These are phyloP conservation scores for Pachyseris speciosa DNA, from an alignment of 64 coral and sea anemone species.

Conservation along the genomic window DNA sequence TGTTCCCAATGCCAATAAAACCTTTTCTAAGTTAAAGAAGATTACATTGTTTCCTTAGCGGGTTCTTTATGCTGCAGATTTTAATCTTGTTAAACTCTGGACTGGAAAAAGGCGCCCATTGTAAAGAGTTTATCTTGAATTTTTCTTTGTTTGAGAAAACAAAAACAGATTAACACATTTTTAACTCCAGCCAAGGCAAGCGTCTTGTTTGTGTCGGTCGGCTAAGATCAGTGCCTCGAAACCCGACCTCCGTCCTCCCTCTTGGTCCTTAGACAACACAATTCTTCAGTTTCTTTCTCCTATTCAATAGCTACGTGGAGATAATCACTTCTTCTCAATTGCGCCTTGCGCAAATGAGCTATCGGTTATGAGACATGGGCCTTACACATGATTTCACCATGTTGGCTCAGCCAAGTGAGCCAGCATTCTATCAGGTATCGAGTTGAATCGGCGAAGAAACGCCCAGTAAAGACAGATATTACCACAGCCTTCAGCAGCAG, in stretches of 20 bases:
- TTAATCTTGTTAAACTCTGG: constrained; percentile 5
- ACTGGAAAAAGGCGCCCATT: background rate
- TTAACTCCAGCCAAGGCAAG: background rate
- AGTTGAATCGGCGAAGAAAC: too few species aligned
- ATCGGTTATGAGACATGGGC: too few species aligned
- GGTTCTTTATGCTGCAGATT: constrained; percentile 25
- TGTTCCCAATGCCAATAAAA: too few species aligned
- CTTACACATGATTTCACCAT: too few species aligned
- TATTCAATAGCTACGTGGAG: background rate
- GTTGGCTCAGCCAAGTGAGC: too few species aligned
- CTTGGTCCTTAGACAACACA: too few species aligned
- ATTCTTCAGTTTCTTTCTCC: background rate
- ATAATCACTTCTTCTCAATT: background rate
- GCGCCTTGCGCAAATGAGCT: too few species aligned
- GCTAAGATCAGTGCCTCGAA: too few species aligned
- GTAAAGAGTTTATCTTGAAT: background rate
- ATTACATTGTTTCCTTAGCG: constrained; percentile 28
- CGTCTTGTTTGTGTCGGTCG: background rate
- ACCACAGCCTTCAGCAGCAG: too few species aligned
- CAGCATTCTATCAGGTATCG: too few species aligned
- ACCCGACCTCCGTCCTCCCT: background rate
- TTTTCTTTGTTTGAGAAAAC: constrained; percentile 13
- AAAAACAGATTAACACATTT: constrained; percentile 37
- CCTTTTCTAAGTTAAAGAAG: background rate
- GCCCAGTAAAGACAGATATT: too few species aligned